Evolutionary conservation across 2,113 vertebrate species (phyloP), one percentile per base, ranked within the genome.

Genomic region (Hippopotamus amphibius): DNA sequence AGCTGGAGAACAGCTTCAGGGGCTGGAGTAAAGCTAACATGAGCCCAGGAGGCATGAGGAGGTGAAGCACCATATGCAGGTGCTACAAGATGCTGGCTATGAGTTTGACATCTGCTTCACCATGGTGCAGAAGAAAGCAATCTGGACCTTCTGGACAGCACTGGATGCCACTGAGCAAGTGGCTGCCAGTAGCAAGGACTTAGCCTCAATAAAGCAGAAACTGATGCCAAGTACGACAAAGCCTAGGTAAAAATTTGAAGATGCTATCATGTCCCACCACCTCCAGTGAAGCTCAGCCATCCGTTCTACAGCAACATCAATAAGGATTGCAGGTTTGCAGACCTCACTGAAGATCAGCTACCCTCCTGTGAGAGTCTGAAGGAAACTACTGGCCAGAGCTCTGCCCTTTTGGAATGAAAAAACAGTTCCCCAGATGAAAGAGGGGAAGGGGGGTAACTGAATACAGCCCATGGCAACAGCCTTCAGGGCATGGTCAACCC

Each of bases 61-160:
- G 53, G 21, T 81, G 53, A 57, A 80, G 53, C 77, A 57, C 77
- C 22, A 26, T 21, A 26, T 2, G 50, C 53, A 81, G 53, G 50
- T 37, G 33, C 77, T 55, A 9, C 33, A 15, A 99, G 99, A 99
- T 97, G 99, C 99, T 3, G 98, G 98, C 84, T 99, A 99, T 46
- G 98, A 99, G 97, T 99, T 99, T 97, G 99, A 99, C 37, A 98
- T 99, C 95, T 99, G 99, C 98, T 99, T 99, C 98, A 99, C 99
- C 16, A 99, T 98, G 3, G 99, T 99, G 59, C 99, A 99, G 97
- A 99, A 99, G 97, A 98, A 99, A 95, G 99, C 99, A 6, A 99
- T 99, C 88, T 99, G 99, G 10, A 99, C 99, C 10, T 98, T 99
- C 46, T 99, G 99, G 99, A 98, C 98, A 0, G 98, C 99, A 26